phyloP scores from a whole-genome alignment of 2,888 invertebrate species.

The Campoletis raptor region DNA sequence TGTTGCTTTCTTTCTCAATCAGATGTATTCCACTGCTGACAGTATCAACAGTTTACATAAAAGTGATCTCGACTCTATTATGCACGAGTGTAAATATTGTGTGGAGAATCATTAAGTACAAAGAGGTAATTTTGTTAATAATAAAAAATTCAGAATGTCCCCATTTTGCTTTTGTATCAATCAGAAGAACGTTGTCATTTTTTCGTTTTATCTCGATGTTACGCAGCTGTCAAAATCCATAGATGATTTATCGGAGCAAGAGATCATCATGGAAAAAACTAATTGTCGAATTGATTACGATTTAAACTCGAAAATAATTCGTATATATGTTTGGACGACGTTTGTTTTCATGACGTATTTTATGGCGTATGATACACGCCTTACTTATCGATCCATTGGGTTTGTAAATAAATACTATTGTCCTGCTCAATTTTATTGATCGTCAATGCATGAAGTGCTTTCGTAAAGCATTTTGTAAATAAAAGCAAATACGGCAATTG shows the following conservation, averaged over 20 bases:
- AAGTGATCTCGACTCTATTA: constrained; percentile 10
- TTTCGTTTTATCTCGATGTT: not conserved
- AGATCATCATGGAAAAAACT: constrained; percentile 56
- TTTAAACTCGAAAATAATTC: constrained; percentile 39
- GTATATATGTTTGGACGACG: constrained; percentile 52
- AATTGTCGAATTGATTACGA: constrained; percentile 53
- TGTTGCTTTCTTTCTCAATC: not conserved
- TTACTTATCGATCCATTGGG: not conserved
- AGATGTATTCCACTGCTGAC: not conserved
- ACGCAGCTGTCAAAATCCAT: constrained; percentile 52
- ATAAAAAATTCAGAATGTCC: not conserved
- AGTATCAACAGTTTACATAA: constrained; percentile 15
- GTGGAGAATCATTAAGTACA: constrained; percentile 53
- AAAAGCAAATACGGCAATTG: not conserved
- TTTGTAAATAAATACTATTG: constrained; percentile 27
- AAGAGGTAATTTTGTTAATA: constrained; percentile 31
- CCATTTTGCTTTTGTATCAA: too few relatives aligned
- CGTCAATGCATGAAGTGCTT: not conserved
- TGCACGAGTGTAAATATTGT: constrained; percentile 30
- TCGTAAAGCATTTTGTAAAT: not conserved
- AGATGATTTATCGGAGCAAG: constrained; percentile 43
- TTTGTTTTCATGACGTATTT: not conserved
- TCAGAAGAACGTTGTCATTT: too few relatives aligned
- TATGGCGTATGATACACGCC: constrained; percentile 32
- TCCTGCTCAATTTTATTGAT: not conserved